These are phyloP conservation scores for Lysiphlebus fabarum DNA, from an alignment of 1,140 invertebrate genomes.

Conservation along the genomic window DNA sequence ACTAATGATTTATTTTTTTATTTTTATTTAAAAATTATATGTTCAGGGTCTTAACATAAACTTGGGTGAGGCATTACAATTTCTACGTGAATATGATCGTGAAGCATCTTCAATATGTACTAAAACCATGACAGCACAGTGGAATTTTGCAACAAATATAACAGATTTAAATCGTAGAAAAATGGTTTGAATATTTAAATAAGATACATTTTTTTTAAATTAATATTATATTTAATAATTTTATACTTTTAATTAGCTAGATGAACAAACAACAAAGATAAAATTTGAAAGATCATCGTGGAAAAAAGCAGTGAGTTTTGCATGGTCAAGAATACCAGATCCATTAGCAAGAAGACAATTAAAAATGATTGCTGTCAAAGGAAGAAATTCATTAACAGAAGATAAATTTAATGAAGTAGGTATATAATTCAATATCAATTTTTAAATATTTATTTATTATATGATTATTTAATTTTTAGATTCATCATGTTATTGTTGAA, in stretches of 20 bases:
- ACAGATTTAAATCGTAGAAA: conserved; percentile 67
- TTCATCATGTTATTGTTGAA: conserved; percentile 69
- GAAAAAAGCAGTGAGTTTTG: conserved; percentile 67
- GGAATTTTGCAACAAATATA: conserved; percentile 77
- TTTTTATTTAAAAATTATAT: conserved; percentile 5
- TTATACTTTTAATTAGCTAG: conserved; percentile 48
- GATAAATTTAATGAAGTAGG: conserved; percentile 74
- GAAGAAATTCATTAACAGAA: conserved; percentile 69
- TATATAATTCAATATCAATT: conserved; percentile 40
- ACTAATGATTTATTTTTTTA: background rate
- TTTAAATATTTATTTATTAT: conserved; percentile 4
- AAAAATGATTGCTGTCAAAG: conserved; percentile 66
- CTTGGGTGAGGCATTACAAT: conserved; percentile 66
- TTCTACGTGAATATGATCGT: conserved; percentile 69
- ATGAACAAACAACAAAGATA: conserved; percentile 65
- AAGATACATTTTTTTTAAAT: background rate
- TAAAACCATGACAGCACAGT: conserved; percentile 67
- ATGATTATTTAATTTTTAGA: conserved; percentile 52
- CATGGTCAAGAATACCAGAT: conserved; percentile 67
- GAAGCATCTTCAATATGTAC: conserved; percentile 72
- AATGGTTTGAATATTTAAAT: conserved; percentile 59
- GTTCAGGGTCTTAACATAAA: conserved; percentile 65
- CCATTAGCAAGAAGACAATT: conserved; percentile 67
- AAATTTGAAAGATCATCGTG: conserved; percentile 74
- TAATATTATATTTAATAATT: background rate